phyloP scores from a whole-genome alignment of 2,888 invertebrate species.

The Calephelis perditalis region DNA sequence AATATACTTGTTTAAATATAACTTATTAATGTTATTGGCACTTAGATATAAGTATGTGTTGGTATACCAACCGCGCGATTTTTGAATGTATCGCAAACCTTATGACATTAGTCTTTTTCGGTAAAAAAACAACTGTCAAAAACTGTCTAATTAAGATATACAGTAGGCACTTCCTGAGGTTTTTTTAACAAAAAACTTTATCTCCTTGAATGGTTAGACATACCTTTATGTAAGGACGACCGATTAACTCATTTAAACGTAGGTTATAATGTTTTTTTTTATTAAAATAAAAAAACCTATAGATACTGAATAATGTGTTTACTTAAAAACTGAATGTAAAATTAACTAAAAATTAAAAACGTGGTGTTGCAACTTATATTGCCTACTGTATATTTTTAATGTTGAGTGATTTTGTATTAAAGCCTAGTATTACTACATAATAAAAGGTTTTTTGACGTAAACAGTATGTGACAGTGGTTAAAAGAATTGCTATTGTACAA shows the following conservation, averaged over 20 bases:
- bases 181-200: neutral
- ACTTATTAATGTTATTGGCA: conserved; percentile 10
- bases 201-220: neutral
- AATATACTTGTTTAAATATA: conserved; percentile 10
- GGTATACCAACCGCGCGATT: neutral
- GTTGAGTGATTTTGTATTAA: conserved; percentile 6
- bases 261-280: too few relatives aligned
- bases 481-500: too few relatives aligned
- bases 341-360: too few relatives aligned
- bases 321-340: too few relatives aligned
- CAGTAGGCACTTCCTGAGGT: neutral
- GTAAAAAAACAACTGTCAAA: too few relatives aligned
- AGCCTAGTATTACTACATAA: neutral
- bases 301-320: too few relatives aligned
- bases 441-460: too few relatives aligned
- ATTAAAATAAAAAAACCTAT: too few relatives aligned
- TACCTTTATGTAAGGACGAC: too few relatives aligned
- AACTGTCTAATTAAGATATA: neutral
- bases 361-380: too few relatives aligned
- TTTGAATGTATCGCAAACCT: neutral
- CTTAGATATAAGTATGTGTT: neutral
- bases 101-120: neutral
- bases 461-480: too few relatives aligned
- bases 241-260: too few relatives aligned
- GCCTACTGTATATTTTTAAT: neutral